Conservation (phyloP, 2,113 vertebrate genomes). For the Pseudorasbora parva region DNA sequence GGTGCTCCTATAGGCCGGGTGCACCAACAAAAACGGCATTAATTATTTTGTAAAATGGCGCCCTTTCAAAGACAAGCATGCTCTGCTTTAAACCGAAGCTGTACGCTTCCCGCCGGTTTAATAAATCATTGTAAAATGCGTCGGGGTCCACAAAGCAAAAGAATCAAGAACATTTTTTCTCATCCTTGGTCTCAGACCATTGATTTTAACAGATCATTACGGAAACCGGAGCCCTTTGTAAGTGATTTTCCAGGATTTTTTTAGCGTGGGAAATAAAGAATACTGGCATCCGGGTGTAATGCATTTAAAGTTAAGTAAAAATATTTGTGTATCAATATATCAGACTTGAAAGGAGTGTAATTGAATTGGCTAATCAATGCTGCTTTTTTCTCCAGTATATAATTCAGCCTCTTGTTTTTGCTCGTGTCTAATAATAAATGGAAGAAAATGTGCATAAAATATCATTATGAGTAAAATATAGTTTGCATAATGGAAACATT, state of each 20-base stretch:
- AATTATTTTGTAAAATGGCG: conserved; percentile 53
- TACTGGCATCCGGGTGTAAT: conserved; percentile 31
- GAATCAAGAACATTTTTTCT: conserved; percentile 33
- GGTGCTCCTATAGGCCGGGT: conserved; percentile 44
- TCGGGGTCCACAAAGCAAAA: conserved; percentile 38
- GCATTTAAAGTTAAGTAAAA: conserved; percentile 28
- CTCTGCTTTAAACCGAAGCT: conserved; percentile 45
- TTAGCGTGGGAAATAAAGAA: conserved; percentile 38
- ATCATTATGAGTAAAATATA: background rate
- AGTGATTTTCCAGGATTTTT: conserved; percentile 37
- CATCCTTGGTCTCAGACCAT: conserved; percentile 46
- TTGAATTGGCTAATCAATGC: conserved; percentile 42
- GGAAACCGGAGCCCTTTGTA: conserved; percentile 32
- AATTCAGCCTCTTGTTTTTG: background rate
- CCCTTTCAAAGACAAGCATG: conserved; percentile 51
- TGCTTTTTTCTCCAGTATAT: conserved; percentile 34
- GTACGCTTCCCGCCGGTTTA: conserved; percentile 37
- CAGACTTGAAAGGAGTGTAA: conserved; percentile 31
- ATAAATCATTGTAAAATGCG: conserved; percentile 44
- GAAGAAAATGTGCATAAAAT: background rate
- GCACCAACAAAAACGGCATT: conserved; percentile 56
- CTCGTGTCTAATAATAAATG: background rate
- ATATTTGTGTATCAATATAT: conserved; percentile 42
- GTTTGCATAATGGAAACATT: background rate
- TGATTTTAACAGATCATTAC: conserved; percentile 46